A percentile compares a stretch with the other conserved stretches of the same genome.
These are phyloP conservation scores for Drosophila tripunctata DNA, from an alignment of 2,888 invertebrate species.

Conservation along the genomic window DNA sequence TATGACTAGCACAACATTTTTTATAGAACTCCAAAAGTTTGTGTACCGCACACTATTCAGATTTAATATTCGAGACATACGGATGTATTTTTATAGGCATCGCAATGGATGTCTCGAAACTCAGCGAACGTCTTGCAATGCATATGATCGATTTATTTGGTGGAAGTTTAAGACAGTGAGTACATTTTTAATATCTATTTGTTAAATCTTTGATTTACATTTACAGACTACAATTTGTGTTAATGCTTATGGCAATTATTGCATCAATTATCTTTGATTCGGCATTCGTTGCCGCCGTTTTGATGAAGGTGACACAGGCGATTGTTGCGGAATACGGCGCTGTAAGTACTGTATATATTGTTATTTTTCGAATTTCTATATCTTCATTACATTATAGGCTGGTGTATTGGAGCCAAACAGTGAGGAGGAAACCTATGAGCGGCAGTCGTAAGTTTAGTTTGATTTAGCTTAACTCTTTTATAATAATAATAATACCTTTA, in stretches of 20 bases:
- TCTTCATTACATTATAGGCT: slow-evolving; percentile 16
- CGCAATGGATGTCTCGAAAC: slow-evolving; percentile 53
- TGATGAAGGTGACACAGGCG: slow-evolving; percentile 60
- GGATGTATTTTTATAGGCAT: slow-evolving; percentile 40
- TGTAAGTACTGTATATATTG: slow-evolving; percentile 26
- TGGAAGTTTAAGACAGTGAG: slow-evolving; percentile 39
- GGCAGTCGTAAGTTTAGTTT: slow-evolving; percentile 42
- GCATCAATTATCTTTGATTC: slow-evolving; percentile 18
- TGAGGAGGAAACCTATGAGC: slow-evolving; percentile 55
- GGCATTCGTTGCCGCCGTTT: slow-evolving; percentile 41
- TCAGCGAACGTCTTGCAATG: slow-evolving; percentile 42
- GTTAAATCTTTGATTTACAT: neutral
- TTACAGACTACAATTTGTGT: slow-evolving; percentile 42
- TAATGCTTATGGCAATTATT: slow-evolving; percentile 3
- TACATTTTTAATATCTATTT: neutral
- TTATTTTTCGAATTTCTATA: neutral
- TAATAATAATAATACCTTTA: neutral
- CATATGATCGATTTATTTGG: slow-evolving; percentile 22
- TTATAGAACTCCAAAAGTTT: slow-evolving; percentile 21
- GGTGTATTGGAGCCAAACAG: slow-evolving; percentile 20
- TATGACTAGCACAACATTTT: too few relatives aligned
- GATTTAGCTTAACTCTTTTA: too few relatives aligned
- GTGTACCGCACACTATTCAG: slow-evolving; percentile 40
- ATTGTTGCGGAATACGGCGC: slow-evolving; percentile 28
- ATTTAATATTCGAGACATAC: slow-evolving; percentile 38